These are phyloP conservation scores for Melinaea marsaeus DNA, from an alignment of 2,888 invertebrate species.

Conservation along the genomic window DNA sequence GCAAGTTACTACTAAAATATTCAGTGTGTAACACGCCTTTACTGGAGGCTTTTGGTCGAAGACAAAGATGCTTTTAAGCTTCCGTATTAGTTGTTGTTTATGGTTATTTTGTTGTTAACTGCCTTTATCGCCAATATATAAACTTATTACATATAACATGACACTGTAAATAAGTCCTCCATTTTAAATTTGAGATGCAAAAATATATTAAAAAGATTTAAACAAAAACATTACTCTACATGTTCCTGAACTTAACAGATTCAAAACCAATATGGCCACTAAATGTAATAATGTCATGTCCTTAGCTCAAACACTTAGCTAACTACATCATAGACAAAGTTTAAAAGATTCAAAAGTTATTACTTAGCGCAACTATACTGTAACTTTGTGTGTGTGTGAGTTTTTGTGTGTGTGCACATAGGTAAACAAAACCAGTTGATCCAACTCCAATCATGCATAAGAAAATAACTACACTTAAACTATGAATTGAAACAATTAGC, in stretches of 20 bases:
- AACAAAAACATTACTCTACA: too few species aligned
- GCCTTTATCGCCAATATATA: neutral
- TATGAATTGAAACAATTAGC: constrained; percentile 43
- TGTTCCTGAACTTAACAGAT: too few species aligned
- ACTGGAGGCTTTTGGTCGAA: constrained; percentile 65
- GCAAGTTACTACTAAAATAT: constrained; percentile 58
- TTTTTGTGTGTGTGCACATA: neutral
- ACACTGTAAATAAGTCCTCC: too few species aligned
- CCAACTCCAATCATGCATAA: constrained; percentile 23
- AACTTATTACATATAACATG: too few species aligned
- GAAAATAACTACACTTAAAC: constrained; percentile 31
- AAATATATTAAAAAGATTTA: too few species aligned
- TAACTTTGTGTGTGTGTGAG: too few species aligned
- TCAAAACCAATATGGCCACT: constrained; percentile 11
- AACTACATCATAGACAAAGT: constrained; percentile 28
- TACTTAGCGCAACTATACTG: too few species aligned
- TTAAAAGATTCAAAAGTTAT: constrained; percentile 22
- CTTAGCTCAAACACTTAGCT: constrained; percentile 20
- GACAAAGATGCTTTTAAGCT: constrained; percentile 77
- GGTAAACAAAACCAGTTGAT: constrained; percentile 15
- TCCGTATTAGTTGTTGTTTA: constrained; percentile 31
- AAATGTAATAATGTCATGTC: constrained; percentile 24
- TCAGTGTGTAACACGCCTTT: constrained; percentile 64
- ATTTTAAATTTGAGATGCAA: too few species aligned
- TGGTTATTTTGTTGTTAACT: constrained; percentile 4